Base-by-base conservation (phyloP, 2,797 vertebrate genomes). In the Typhlichthys subterraneus region DNA sequence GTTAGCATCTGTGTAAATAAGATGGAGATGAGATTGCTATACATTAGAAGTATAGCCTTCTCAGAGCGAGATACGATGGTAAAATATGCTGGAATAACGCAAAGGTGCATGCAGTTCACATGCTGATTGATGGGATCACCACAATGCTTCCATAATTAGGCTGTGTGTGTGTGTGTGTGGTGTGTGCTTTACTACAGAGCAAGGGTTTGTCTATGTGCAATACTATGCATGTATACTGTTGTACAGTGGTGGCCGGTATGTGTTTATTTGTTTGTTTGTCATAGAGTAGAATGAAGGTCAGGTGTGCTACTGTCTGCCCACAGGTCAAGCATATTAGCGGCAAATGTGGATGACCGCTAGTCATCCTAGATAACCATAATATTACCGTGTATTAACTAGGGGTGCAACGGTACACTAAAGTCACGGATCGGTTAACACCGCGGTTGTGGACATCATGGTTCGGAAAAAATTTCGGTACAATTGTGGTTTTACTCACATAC, bases 311-410 rank as follows among this genome's bases (percentile, higher is more conserved):
- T 14, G 19, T 15, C 7, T 45, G 6, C 11, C 47, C 48, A 50
- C 65, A 51, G 57, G 38, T 72, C 72, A 64, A 65, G 68, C 12
- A 12, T 45, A 63, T 72, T 72, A 56, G 42, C 57, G 78, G 74
- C 79, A 68, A 67, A 69, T 68, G 65, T 62, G 62, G 68, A 59
- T 70, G 71, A 76, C 69, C 74, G 50, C 59, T 75, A 69, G 65
- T 79, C 69, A 75, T 59, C 56, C 13, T n/a, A 55, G 61, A 83
- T 81, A 79, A 83, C 59, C 80, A 83, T 81, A 64, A 67, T 58
- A 79, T 72, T 72, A 79, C 53, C 55, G 61, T 59, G 33, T 38
- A 38, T 8, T 23, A 23, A 23, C 0, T 23, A 23, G 23, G 23
- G 23, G 23, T 23, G 23, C 23, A 3, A 23, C 23, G 3, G 23